Evolutionary conservation across 2,888 invertebrate species (phyloP).

Genomic region (Harpalus rubripes): DNA sequence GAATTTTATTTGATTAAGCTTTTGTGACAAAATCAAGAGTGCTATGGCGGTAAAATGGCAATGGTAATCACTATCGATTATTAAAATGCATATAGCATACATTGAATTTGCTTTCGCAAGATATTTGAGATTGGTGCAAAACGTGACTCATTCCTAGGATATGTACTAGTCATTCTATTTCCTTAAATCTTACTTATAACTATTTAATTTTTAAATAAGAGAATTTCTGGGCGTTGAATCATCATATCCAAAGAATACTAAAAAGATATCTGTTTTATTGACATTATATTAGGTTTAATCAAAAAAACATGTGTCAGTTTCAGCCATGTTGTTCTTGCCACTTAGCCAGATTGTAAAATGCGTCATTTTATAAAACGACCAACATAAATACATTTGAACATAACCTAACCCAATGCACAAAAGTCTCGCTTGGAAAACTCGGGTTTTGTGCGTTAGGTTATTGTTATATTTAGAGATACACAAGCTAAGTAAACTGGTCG

Average conservation of each 20-base stretch:
- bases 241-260: not conserved
- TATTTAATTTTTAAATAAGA: not conserved
- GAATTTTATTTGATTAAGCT: constrained; percentile 59
- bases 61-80: constrained; percentile 44
- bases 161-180: constrained; percentile 24
- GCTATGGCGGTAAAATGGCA: not conserved
- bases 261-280: too few relatives aligned
- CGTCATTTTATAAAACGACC: too few relatives aligned
- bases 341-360: too few relatives aligned
- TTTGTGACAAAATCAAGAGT: constrained; percentile 51
- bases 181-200: not conserved
- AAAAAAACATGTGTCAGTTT: too few relatives aligned
- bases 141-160: constrained; percentile 24
- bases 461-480: too few relatives aligned
- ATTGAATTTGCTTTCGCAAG: constrained; percentile 19
- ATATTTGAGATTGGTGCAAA: constrained; percentile 12
- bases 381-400: too few relatives aligned
- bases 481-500: too few relatives aligned
- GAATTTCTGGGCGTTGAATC: not conserved
- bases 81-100: constrained; percentile 38
- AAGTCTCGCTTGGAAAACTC: too few relatives aligned
- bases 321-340: too few relatives aligned
- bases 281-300: too few relatives aligned
- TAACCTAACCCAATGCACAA: too few relatives aligned
- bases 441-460: too few relatives aligned